phyloP scores from a whole-genome alignment of 2,113 vertebrate species.

The Antechinus stuartii region DNA sequence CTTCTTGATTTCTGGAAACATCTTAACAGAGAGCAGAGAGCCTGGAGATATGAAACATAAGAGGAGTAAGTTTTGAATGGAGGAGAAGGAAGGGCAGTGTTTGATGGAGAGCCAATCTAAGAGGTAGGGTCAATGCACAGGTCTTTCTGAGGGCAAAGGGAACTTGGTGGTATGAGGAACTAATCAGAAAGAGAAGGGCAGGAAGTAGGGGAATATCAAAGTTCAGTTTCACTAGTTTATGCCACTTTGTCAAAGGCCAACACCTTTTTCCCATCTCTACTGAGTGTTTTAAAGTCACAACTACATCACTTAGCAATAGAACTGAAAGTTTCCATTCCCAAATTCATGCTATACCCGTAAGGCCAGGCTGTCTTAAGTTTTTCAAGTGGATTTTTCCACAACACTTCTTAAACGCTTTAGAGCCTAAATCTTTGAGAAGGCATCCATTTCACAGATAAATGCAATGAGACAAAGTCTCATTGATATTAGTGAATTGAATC shows the following conservation, averaged over 20 bases:
- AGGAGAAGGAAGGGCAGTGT: not conserved
- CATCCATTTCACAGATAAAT: not conserved
- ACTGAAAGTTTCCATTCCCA: not conserved
- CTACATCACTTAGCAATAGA: no score
- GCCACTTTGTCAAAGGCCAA: not conserved
- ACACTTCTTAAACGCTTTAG: slow-evolving; percentile 13
- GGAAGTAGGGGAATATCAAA: not conserved
- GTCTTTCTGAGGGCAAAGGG: not conserved
- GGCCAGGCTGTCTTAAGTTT: not conserved
- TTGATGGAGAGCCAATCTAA: not conserved
- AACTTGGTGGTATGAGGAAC: not conserved
- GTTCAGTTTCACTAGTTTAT: not conserved
- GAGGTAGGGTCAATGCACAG: not conserved
- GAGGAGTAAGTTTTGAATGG: not conserved
- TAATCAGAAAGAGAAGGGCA: not conserved
- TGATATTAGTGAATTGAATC: not conserved
- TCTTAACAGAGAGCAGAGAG: not conserved
- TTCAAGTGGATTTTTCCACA: not conserved
- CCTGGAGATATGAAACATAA: not conserved
- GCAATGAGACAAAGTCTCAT: not conserved
- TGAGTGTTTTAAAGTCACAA: no score
- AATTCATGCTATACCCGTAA: not conserved
- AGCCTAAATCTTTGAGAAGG: not conserved
- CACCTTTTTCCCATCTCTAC: no score
- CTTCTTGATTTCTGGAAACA: not conserved